Evolutionary conservation across 2,888 invertebrate species (phyloP).

Genomic region (Ochlodes sylvanus): DNA sequence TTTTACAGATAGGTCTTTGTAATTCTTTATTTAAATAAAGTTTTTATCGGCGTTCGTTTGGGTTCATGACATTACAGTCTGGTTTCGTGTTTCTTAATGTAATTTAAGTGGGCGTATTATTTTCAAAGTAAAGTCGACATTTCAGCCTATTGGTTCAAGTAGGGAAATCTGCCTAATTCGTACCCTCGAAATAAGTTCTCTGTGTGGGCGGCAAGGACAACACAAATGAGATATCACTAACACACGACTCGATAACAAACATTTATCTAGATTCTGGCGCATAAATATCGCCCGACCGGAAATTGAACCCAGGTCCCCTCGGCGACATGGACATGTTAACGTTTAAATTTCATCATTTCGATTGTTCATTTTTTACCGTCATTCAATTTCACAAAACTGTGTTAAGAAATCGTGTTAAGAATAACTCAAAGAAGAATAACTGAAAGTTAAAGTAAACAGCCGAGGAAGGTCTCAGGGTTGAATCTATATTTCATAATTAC

Average conservation of each 20-base stretch:
- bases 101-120: background rate
- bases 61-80: background rate
- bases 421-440: background rate
- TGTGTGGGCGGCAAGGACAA: no score
- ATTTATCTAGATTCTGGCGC: no score
- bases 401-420: background rate
- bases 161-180: no score
- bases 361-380: background rate
- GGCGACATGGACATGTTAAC: no score
- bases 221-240: no score
- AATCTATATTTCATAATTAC: background rate
- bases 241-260: no score
- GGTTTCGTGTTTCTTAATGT: background rate
- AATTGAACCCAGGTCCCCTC: no score
- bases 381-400: background rate
- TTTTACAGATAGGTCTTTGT: slow-evolving; percentile 16
- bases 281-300: no score
- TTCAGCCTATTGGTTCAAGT: background rate
- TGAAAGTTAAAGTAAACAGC: slow-evolving; percentile 3
- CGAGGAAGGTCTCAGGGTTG: background rate
- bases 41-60: background rate
- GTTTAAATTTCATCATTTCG: background rate
- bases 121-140: background rate
- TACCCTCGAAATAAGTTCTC: no score
- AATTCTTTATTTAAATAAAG: slow-evolving; percentile 15